phyloP scores from a whole-genome alignment of 2,113 vertebrate species.

The Colinus virginianus region DNA sequence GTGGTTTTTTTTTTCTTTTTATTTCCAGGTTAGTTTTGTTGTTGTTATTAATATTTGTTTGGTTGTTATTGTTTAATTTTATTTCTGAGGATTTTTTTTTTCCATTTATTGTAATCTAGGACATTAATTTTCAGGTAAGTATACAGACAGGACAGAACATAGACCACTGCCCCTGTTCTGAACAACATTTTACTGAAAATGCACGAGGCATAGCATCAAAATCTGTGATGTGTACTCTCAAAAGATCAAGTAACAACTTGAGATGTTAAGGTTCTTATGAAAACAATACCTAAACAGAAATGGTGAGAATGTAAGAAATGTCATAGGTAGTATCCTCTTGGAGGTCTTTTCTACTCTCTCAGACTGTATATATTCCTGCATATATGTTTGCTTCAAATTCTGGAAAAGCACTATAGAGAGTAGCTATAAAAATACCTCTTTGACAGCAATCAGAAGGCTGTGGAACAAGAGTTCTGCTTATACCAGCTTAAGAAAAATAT shows the following conservation, averaged over 20 bases:
- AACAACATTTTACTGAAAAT: not conserved
- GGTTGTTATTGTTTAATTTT: not conserved
- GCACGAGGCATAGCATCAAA: not conserved
- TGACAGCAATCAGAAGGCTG: not conserved
- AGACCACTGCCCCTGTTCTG: not conserved
- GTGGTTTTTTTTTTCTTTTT: too few relatives aligned
- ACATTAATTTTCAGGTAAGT: not conserved
- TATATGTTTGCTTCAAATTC: not conserved
- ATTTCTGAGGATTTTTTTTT: rapidly evolving
- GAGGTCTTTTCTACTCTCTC: not conserved
- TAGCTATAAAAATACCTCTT: not conserved
- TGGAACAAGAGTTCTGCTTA: not conserved
- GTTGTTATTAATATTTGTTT: not conserved
- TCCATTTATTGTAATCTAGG: rapidly evolving
- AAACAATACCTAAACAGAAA: not conserved
- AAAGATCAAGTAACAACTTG: not conserved
- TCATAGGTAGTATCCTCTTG: not conserved
- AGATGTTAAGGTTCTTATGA: not conserved
- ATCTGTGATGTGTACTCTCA: rapidly evolving
- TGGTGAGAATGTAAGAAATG: not conserved
- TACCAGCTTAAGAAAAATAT: not conserved
- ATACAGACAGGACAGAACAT: not conserved
- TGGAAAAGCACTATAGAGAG: not conserved
- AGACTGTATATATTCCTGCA: not conserved
- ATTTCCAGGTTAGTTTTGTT: not conserved